Evolutionary conservation across 2,888 invertebrate genomes (phyloP).

Genomic region (Cheilosia soror): DNA sequence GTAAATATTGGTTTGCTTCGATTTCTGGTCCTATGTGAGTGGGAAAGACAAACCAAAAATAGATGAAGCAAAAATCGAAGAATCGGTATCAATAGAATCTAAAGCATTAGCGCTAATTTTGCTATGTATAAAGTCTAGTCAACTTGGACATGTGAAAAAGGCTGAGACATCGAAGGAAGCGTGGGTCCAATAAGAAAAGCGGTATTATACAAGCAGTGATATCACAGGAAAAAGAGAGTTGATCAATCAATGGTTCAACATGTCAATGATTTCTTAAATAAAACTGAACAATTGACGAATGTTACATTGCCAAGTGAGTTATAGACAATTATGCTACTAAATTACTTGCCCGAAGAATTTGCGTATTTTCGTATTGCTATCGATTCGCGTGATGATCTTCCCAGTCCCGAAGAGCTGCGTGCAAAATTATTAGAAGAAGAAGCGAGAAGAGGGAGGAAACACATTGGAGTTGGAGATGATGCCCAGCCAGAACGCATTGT

Average conservation of each 20-base stretch:
- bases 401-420: conserved; percentile 13
- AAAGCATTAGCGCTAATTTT: conserved; percentile 42
- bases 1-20: conserved; percentile 38
- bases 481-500: background rate
- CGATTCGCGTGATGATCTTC: conserved; percentile 38
- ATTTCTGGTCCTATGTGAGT: conserved; percentile 43
- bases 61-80: background rate
- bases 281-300: conserved; percentile 32
- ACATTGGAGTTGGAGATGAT: background rate
- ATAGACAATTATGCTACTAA: conserved; percentile 48
- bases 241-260: conserved; percentile 27
- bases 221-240: conserved; percentile 28
- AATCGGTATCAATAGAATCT: conserved; percentile 37
- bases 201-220: conserved; percentile 36
- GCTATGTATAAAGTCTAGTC: conserved; percentile 30
- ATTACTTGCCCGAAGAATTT: conserved; percentile 37
- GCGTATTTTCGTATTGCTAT: conserved; percentile 47
- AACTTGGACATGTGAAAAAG: conserved; percentile 45
- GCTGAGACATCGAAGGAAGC: conserved; percentile 26
- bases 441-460: conserved; percentile 7
- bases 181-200: conserved; percentile 43
- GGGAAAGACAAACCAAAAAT: conserved; percentile 12
- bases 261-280: conserved; percentile 24
- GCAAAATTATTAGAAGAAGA: conserved; percentile 37
- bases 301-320: conserved; percentile 38